A percentile compares a stretch with the other conserved stretches of the same genome.
Evolutionary conservation across 2,113 vertebrate species (phyloP).

Genomic region (Steatornis caripensis): DNA sequence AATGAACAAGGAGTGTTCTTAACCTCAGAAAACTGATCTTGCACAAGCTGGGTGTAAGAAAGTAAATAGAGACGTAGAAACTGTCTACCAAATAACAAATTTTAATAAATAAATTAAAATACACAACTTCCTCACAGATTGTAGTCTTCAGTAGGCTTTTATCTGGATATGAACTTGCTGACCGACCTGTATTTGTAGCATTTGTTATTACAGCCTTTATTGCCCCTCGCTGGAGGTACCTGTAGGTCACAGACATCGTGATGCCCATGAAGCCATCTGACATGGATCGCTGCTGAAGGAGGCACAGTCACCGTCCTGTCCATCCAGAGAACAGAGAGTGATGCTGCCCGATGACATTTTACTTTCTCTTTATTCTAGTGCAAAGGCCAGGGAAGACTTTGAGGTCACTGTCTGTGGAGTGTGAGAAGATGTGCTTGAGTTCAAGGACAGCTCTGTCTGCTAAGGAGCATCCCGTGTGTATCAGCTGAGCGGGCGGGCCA

Average conservation of each 20-base stretch:
- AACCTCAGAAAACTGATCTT: not conserved
- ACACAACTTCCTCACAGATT: not conserved
- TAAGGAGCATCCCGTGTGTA: not conserved
- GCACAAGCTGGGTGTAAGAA: not conserved
- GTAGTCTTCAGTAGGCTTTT: not conserved
- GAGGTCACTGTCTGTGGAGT: fast-evolving
- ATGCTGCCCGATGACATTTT: not conserved
- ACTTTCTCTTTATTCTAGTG: not conserved
- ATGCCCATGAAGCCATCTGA: not conserved
- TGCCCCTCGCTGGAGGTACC: not conserved
- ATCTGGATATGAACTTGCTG: not conserved
- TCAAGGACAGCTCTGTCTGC: not conserved
- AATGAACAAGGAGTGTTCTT: not conserved
- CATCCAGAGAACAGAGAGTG: not conserved
- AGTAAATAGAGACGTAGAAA: not conserved
- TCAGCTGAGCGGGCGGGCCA: fast-evolving
- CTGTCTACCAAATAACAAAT: not conserved
- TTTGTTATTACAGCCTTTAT: not conserved
- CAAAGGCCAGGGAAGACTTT: not conserved
- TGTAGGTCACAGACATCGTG: not conserved
- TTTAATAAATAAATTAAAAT: not conserved
- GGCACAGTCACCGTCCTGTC: not conserved
- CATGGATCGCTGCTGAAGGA: not conserved
- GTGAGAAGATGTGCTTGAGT: not conserved
- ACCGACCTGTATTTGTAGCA: not conserved